Percentiles rank a stretch among this genome's conserved stretches.
Evolutionary conservation across 1,140 invertebrate species (phyloP).

Genomic region (Leptopilina clavipes): DNA sequence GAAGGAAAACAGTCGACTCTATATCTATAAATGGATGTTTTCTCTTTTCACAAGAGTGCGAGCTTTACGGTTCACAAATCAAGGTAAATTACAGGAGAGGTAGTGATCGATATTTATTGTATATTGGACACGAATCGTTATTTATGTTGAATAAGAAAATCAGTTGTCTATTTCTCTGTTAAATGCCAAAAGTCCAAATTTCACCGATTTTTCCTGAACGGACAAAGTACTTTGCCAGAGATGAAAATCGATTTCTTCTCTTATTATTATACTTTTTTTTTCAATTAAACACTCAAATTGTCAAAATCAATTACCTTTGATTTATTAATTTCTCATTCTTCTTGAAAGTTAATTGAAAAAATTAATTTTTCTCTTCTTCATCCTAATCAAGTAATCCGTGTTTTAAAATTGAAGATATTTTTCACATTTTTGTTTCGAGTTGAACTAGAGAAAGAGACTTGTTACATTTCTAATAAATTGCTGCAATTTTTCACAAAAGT

Average conservation of each 20-base stretch:
- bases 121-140: slow-evolving; percentile 2
- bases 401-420: neutral
- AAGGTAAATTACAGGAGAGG: slow-evolving; percentile 12
- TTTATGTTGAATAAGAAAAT: neutral
- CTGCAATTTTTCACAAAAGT: neutral
- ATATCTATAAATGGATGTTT: slow-evolving; percentile 1
- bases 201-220: neutral
- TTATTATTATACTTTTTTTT: neutral
- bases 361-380: neutral
- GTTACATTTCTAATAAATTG: neutral
- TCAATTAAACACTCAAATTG: neutral
- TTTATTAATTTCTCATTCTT: neutral
- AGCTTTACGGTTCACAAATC: slow-evolving; percentile 31
- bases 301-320: neutral
- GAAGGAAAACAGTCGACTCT: neutral
- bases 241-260: neutral
- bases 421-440: too few species aligned
- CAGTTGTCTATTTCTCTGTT: slow-evolving; percentile 17
- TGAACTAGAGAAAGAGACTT: too few species aligned
- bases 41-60: slow-evolving; percentile 2
- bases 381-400: neutral
- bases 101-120: neutral
- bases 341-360: neutral
- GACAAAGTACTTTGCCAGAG: too few species aligned
- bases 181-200: neutral